Evolutionary conservation across 2,888 invertebrate species (phyloP).

Genomic region (Athrips mouffetella): DNA sequence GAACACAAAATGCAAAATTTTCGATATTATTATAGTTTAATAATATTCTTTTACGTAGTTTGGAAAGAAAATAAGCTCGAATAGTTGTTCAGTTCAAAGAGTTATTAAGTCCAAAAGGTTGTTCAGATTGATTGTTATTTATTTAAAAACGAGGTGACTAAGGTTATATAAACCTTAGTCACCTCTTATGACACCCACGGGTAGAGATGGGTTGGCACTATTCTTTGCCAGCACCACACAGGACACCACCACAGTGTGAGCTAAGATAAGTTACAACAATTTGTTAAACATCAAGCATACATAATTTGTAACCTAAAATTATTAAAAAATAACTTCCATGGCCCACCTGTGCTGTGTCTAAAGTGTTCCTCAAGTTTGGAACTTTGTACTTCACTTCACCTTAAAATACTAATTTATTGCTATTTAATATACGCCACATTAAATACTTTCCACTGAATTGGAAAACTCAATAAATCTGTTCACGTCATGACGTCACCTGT

Average conservation of each 20-base stretch:
- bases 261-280: background rate
- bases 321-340: background rate
- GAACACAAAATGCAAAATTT: no score
- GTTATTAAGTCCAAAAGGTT: no score
- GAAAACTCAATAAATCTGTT: slow-evolving; percentile 57
- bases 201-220: no score
- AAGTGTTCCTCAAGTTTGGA: background rate
- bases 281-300: background rate
- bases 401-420: slow-evolving; percentile 18
- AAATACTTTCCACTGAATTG: slow-evolving; percentile 44
- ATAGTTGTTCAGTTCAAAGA: no score
- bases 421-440: slow-evolving; percentile 24
- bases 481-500: slow-evolving; percentile 55
- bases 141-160: no score
- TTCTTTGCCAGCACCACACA: no score
- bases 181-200: no score
- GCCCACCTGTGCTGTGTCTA: slow-evolving; percentile 4
- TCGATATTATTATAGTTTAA: no score
- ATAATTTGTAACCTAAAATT: background rate
- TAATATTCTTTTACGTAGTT: no score
- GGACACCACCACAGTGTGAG: background rate
- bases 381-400: background rate
- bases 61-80: no score
- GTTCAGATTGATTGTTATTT: no score
- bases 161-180: no score